phyloP scores from a whole-genome alignment of 2,888 invertebrate species.

The Minunthozetes semirufus region DNA sequence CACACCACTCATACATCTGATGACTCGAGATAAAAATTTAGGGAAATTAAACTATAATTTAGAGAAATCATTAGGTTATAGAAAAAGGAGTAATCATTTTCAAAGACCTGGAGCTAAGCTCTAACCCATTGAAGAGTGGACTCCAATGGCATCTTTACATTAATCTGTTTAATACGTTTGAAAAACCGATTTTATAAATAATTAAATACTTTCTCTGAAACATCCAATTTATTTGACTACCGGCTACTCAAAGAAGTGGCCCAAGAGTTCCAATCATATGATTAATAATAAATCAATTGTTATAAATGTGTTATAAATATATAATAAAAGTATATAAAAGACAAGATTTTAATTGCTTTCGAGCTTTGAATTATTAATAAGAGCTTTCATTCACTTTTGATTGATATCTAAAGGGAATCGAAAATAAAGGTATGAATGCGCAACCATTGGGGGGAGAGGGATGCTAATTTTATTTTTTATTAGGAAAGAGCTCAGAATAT shows the following conservation, averaged over 20 bases:
- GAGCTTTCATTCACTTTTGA: background rate
- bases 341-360: background rate
- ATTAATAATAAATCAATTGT: background rate
- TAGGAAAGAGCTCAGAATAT: background rate
- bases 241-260: too few species aligned
- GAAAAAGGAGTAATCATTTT: too few species aligned
- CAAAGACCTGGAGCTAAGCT: background rate
- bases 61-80: background rate
- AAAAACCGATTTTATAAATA: too few species aligned
- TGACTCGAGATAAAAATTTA: background rate
- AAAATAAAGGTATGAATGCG: background rate
- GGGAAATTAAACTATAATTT: background rate
- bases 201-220: too few species aligned
- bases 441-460: too few species aligned
- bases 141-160: too few species aligned
- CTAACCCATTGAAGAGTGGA: too few species aligned
- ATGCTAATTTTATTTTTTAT: background rate
- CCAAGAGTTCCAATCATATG: too few species aligned
- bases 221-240: too few species aligned
- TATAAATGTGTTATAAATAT: background rate
- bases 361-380: background rate
- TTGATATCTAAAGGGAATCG: background rate
- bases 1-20: background rate
- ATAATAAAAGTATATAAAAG: background rate
- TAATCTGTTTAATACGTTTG: too few species aligned